Conservation (phyloP, 2,797 vertebrate genomes). For the Fundulus diaphanus region DNA sequence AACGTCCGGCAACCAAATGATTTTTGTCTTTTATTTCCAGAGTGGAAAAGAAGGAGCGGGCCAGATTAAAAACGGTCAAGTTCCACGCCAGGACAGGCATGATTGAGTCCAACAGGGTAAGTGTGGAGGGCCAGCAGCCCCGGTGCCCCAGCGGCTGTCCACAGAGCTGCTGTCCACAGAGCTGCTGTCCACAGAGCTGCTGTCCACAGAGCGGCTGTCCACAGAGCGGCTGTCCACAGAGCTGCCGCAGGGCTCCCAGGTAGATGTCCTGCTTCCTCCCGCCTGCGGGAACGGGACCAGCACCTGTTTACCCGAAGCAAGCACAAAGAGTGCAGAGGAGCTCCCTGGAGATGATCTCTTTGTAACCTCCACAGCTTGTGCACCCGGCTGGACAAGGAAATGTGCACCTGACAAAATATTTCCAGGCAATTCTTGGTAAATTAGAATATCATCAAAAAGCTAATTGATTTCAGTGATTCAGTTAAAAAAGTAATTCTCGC, state of each 20-base stretch:
- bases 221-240: slow-evolving; percentile 56
- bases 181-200: slow-evolving; percentile 60
- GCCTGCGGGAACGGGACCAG: slow-evolving; percentile 69
- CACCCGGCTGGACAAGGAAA: slow-evolving; percentile 29
- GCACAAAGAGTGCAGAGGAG: slow-evolving; percentile 54
- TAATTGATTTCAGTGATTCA: not conserved
- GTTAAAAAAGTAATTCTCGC: too few species aligned
- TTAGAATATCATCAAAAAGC: not conserved
- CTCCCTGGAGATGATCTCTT: slow-evolving; percentile 41
- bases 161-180: slow-evolving; percentile 66
- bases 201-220: too few species aligned
- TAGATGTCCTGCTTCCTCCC: slow-evolving; percentile 74
- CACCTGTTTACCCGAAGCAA: slow-evolving; percentile 67
- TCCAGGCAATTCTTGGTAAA: slow-evolving; percentile 27
- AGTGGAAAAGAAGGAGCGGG: slow-evolving; percentile 99
- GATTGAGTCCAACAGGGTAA: slow-evolving; percentile 98
- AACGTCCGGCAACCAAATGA: not conserved
- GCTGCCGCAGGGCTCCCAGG: slow-evolving; percentile 69
- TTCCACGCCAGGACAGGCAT: slow-evolving; percentile 98
- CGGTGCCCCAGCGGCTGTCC: slow-evolving; percentile 53
- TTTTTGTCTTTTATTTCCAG: slow-evolving; percentile 65
- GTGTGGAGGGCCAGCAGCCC: slow-evolving; percentile 74
- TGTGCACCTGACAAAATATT: slow-evolving; percentile 34
- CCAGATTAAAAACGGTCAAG: slow-evolving; percentile 99
- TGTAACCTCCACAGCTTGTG: slow-evolving; percentile 30